A percentile compares a stretch with the other conserved stretches of the same genome.
phyloP scores from a whole-genome alignment of 2,888 invertebrate genomes.

The Agrochola macilenta region DNA sequence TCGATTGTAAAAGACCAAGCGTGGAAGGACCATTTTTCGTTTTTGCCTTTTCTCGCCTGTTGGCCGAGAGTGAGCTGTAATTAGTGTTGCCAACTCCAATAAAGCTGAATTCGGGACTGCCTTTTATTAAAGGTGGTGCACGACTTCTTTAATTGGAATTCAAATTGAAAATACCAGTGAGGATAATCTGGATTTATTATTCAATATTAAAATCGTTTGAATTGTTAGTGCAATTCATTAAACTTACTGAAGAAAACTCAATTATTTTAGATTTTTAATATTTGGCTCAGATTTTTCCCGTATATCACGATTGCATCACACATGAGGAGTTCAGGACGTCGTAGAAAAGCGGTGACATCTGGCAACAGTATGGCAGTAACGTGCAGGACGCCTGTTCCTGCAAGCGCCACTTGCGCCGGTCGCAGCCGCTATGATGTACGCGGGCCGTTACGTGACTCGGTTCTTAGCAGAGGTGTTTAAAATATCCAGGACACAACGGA shows the following conservation, averaged over 20 bases:
- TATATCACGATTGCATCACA: conserved; percentile 5
- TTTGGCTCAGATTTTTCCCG: not conserved
- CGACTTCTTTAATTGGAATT: conserved; percentile 41
- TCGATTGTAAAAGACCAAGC: conserved; percentile 65
- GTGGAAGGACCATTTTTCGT: conserved; percentile 60
- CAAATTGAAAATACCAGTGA: conserved; percentile 18
- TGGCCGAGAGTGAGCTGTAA: conserved; percentile 40
- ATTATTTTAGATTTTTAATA: not conserved
- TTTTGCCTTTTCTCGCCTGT: conserved; percentile 43
- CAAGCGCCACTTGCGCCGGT: conserved; percentile 66
- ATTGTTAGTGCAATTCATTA: not conserved
- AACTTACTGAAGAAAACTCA: not conserved
- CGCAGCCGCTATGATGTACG: conserved; percentile 62
- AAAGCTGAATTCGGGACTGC: conserved; percentile 43
- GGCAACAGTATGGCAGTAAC: conserved; percentile 40
- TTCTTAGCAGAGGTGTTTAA: conserved; percentile 59
- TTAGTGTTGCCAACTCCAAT: conserved; percentile 58
- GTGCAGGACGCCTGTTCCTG: conserved; percentile 62
- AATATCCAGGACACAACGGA: conserved; percentile 41
- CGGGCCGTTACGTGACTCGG: conserved; percentile 64
- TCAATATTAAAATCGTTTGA: not conserved
- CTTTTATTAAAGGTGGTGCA: conserved; percentile 40
- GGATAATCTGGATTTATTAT: conserved; percentile 5
- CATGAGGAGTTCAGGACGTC: conserved; percentile 15
- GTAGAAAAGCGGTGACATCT: conserved; percentile 51